Evolutionary conservation across 2,888 invertebrate species (phyloP).

Genomic region (Punctoribates punctum): DNA sequence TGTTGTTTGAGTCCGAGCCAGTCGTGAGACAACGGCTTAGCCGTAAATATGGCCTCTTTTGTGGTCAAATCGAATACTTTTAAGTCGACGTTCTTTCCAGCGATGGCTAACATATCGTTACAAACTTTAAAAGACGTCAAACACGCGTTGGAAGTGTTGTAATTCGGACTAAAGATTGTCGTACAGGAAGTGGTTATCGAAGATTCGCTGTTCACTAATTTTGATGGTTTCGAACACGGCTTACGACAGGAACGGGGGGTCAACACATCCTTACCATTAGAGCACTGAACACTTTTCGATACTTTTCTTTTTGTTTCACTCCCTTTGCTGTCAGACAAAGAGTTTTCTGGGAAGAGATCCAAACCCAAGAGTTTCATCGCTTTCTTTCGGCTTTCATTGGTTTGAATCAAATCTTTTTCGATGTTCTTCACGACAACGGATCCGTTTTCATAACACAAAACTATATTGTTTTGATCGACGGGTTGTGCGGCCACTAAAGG

Average conservation of each 20-base stretch:
- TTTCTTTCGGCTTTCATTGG: conserved; percentile 38
- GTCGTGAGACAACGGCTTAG: conserved; percentile 40
- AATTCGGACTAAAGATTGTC: conserved; percentile 36
- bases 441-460: conserved; percentile 44
- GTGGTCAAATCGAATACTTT: conserved; percentile 44
- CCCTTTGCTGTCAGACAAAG: not conserved
- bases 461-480: conserved; percentile 41
- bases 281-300: conserved; percentile 8
- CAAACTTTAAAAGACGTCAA: conserved; percentile 42
- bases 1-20: conserved; percentile 42
- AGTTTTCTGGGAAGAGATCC: conserved; percentile 4
- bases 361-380: conserved; percentile 44
- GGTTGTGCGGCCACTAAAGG: conserved; percentile 36
- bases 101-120: conserved; percentile 43
- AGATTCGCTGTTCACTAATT: conserved; percentile 30
- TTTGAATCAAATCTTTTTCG: conserved; percentile 40
- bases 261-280: conserved; percentile 19
- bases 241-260: not conserved
- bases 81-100: conserved; percentile 43
- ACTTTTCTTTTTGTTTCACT: conserved; percentile 4
- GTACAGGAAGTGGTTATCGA: conserved; percentile 17
- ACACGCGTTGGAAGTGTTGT: conserved; percentile 31
- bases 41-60: conserved; percentile 41
- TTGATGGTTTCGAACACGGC: conserved; percentile 34
- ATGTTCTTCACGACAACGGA: conserved; percentile 39